Base-by-base conservation (phyloP, 1,140 invertebrate species). In the Calliphora vicina region DNA sequence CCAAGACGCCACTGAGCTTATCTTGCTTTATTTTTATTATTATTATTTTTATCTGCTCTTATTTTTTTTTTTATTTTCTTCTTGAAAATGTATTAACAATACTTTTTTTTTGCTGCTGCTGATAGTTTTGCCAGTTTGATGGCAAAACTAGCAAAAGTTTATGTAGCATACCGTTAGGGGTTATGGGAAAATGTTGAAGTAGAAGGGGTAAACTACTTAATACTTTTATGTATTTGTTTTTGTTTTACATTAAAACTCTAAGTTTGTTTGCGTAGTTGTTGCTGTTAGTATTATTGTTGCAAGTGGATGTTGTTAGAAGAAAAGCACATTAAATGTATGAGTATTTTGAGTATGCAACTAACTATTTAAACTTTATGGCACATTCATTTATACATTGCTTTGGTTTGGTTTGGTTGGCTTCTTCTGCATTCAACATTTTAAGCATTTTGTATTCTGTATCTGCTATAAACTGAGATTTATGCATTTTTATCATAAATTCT, bases 1-100 rank as follows among this genome's bases (percentile, higher is more conserved):
- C 17, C n/a, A 10, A 43, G 74, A 78, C 74, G 74, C 74, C 74
- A 78, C 35, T 43, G 9, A 78, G 74, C 74, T 78, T 78, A 78
- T 78, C 74, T 74, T 78, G 2, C 5, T 23, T 13, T 15, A 17
- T n/a, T 57, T 57, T 57, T n/a, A n/a, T 57, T 57, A 3, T 57
- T 15, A 10, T 13, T 17, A 17, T 57, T 57, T 15, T 15, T n/a
- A n/a, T n/a, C n/a, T n/a, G n/a, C n/a, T n/a, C n/a, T n/a, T n/a
- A n/a, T n/a, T n/a, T n/a, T n/a, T n/a, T n/a, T n/a, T n/a, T n/a
- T n/a, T n/a, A n/a, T 50, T 17, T 50, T 50, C 45, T 50, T 12
- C 12, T 50, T 5, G 15, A 45, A 45, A 45, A 45, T 45, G 43
- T 45, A 13, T 45, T 45, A 45, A 45, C 43, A 13, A 45, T 13